These are phyloP conservation scores for Pseudorhombus dupliciocellatus DNA, from an alignment of 2,113 vertebrate species.

Conservation along the genomic window DNA sequence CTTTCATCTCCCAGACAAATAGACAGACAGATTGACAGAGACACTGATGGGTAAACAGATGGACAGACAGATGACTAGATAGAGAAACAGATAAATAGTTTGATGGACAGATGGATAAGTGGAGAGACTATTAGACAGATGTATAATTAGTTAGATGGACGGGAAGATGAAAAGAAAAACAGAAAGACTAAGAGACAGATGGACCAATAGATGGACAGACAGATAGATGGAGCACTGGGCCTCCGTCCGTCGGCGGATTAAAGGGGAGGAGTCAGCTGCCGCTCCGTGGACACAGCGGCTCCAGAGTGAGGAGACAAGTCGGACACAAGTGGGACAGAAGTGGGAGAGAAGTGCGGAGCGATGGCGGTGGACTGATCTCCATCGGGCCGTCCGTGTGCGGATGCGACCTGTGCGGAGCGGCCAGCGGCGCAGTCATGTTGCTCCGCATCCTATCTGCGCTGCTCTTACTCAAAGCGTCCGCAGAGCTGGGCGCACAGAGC, in stretches of 20 bases:
- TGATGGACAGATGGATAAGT: too few relatives aligned
- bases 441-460: constrained; percentile 14
- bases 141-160: too few relatives aligned
- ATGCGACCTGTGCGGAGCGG: not conserved
- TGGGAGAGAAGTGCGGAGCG: too few relatives aligned
- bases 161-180: too few relatives aligned
- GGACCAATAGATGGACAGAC: too few relatives aligned
- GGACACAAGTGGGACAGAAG: not conserved
- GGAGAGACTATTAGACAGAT: too few relatives aligned
- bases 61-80: too few relatives aligned
- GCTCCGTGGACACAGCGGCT: not conserved
- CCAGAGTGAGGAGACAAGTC: too few relatives aligned
- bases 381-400: not conserved
- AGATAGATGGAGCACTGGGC: not conserved
- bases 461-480: not conserved
- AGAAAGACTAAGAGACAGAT: too few relatives aligned
- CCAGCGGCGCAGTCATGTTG: constrained; percentile 31
- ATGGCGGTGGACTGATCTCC: constrained; percentile 4
- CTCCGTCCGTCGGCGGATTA: not conserved
- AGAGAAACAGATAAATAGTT: too few relatives aligned
- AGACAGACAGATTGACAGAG: not conserved
- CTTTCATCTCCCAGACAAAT: not conserved
- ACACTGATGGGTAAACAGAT: too few relatives aligned
- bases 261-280: constrained; percentile 48
- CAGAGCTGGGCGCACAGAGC: not conserved